Evolutionary conservation across 2,113 vertebrate species (phyloP), one percentile per base, ranked within the genome.

Genomic region (Psephotus haematonotus): DNA sequence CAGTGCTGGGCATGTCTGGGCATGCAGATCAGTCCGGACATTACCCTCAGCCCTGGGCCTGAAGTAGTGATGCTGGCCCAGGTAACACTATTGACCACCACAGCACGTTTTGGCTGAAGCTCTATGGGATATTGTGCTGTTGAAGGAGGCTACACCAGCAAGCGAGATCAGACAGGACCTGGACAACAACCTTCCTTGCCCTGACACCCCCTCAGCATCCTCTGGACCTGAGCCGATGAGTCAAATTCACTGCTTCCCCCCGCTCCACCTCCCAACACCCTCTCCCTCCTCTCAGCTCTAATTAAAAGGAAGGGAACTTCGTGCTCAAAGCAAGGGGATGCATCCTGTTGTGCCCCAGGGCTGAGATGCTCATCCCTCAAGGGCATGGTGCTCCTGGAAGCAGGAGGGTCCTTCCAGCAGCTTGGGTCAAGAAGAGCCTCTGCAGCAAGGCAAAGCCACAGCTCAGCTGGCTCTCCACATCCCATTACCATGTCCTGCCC

Each of bases 361-460:
- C 41, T 0, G 3, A 59, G 64, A 50, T 5, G 6, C 68, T 80
- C 11, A 3, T 37, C 39, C 25, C 59, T 77, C 3, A 5, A 84
- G 62, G 88, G 9, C 60, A 33, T 1, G 24, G 35, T 39, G 24
- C 75, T 71, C 13, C 75, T 62, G 76, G 35, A 31, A 50, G 17
- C 65, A 49, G 7, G 50, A 86, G 91, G 29, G n/a, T 78, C 60
- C 60, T 91, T 52, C 74, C 47, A n/a, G 53, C 0, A 2, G 29
- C 1, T 0, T 75, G 82, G 76, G 53, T 35, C 62, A 2, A 52
- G 57, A 82, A 50, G 27, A 85, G 33, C 33, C 71, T 50, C 0
- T 0, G 44, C 41, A 79, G 39, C 0, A 1, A 35, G 19, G 46
- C 1, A 2, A 19, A 78, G 74, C 41, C 43, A 1, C 6, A 31